Percentiles rank a stretch among this genome's conserved stretches.
phyloP scores from a whole-genome alignment of 2,113 vertebrate genomes.

The Sclerurus mexicanus region DNA sequence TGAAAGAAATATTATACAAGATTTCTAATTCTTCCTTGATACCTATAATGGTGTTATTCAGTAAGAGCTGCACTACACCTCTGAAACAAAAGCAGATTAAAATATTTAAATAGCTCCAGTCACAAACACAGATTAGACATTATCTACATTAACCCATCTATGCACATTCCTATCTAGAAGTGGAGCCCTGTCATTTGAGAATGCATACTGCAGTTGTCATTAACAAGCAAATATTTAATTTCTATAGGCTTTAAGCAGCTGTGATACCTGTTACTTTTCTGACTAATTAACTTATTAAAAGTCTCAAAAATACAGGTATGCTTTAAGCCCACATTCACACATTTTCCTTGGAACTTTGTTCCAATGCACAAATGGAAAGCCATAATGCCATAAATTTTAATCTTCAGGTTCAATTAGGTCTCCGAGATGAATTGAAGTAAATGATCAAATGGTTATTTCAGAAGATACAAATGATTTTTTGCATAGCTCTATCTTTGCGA shows the following conservation, averaged over 20 bases:
- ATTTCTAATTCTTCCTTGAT: background rate
- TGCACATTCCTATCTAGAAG: background rate
- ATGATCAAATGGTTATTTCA: constrained; percentile 58
- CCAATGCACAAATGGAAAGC: constrained; percentile 54
- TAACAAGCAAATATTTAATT: background rate
- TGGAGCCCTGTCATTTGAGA: background rate
- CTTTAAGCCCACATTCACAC: background rate
- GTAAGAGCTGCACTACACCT: background rate
- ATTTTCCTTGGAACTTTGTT: constrained; percentile 28
- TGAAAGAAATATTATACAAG: background rate
- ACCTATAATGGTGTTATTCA: background rate
- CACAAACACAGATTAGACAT: background rate
- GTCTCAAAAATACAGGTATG: background rate
- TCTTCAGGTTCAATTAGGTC: constrained; percentile 60
- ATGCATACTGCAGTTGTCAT: background rate
- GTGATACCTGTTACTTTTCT: background rate
- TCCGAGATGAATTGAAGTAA: constrained; percentile 46
- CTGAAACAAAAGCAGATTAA: background rate
- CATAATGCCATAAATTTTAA: constrained; percentile 40
- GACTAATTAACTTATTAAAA: background rate
- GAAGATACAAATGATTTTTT: constrained; percentile 4
- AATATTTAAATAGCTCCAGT: background rate
- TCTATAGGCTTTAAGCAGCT: background rate
- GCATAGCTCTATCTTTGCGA: background rate
- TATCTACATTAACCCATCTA: background rate